Evolutionary conservation across 2,888 invertebrate species (phyloP).

Genomic region (Hecatera dysodea): DNA sequence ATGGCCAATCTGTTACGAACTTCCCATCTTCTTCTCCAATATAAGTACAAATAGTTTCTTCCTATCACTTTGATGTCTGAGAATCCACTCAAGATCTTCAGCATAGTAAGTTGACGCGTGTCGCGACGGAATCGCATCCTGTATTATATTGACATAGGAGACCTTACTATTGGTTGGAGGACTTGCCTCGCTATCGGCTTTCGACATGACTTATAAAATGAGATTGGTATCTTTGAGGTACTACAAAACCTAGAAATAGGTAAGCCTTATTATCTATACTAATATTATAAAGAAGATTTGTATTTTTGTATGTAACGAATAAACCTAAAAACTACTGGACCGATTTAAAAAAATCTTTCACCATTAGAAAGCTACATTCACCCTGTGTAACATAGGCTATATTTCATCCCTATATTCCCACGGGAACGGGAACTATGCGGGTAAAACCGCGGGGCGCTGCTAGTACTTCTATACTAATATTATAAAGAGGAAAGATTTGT

Average conservation of each 20-base stretch:
- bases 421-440: too few species aligned
- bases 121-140: constrained; percentile 79
- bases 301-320: too few species aligned
- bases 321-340: too few species aligned
- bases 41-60: constrained; percentile 36
- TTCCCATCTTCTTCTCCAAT: not conserved
- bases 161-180: constrained; percentile 61
- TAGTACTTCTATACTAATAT: too few species aligned
- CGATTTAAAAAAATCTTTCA: too few species aligned
- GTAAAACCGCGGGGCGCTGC: too few species aligned
- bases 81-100: constrained; percentile 63
- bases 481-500: too few species aligned
- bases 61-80: constrained; percentile 56
- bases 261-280: too few species aligned
- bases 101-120: constrained; percentile 69
- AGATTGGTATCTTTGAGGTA: not conserved
- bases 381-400: too few species aligned
- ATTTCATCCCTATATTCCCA: too few species aligned
- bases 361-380: too few species aligned
- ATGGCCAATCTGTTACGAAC: not conserved
- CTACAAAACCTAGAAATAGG: not conserved
- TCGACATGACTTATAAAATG: not conserved
- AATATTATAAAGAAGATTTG: too few species aligned
- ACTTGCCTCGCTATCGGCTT: not conserved
- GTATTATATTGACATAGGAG: constrained; percentile 76